These are phyloP conservation scores for Oxyruncus cristatus DNA, from an alignment of 2,113 vertebrate species.

Conservation along the genomic window DNA sequence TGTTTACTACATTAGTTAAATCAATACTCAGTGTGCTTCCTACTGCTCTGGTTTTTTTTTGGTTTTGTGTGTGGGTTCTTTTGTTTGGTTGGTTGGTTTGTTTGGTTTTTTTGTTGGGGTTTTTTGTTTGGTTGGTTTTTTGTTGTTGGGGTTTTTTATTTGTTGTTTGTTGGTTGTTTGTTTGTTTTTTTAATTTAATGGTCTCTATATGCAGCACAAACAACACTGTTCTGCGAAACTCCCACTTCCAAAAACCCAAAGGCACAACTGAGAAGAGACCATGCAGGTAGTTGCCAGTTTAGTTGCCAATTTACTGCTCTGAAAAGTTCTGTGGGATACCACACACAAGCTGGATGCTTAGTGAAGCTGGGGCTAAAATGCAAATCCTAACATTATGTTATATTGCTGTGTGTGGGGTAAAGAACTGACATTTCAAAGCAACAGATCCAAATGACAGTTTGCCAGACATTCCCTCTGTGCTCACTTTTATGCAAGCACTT, in stretches of 20 bases:
- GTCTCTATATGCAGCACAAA: not conserved
- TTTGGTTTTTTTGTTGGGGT: too few species aligned
- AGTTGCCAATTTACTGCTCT: not conserved
- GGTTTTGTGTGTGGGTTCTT: too few species aligned
- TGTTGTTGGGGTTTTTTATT: not conserved
- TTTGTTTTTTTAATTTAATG: not conserved
- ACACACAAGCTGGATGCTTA: not conserved
- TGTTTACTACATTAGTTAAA: not conserved
- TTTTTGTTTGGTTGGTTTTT: too few species aligned
- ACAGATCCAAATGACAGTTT: not conserved
- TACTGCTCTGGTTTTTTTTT: not conserved
- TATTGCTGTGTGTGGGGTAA: not conserved
- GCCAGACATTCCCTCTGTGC: not conserved
- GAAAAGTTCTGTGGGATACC: not conserved
- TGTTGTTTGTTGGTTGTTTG: not conserved
- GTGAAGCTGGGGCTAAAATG: not conserved
- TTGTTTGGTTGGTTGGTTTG: too few species aligned
- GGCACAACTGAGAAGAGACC: not conserved
- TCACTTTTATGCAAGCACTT: not conserved
- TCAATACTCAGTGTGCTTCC: not conserved
- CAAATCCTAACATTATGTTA: not conserved
- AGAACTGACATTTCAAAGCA: not conserved
- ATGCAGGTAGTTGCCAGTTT: not conserved
- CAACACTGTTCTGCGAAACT: not conserved
- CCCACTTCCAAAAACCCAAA: not conserved